Percentiles rank a stretch among this genome's conserved stretches.
These are phyloP conservation scores for Octodon degus DNA, from an alignment of 2,113 vertebrate species.

Conservation along the genomic window DNA sequence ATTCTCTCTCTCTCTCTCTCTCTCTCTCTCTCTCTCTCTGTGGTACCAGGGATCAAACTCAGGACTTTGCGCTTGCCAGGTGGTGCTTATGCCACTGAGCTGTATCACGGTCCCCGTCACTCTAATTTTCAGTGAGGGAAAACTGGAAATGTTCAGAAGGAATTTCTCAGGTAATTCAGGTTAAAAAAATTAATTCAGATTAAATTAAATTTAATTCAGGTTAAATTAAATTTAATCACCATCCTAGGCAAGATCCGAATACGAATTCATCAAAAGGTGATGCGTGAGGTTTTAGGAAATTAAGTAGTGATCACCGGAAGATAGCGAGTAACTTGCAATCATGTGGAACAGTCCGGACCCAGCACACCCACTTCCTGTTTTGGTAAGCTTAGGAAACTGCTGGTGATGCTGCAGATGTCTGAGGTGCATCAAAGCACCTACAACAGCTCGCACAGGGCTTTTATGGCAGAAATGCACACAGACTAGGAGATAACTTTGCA, in stretches of 20 bases:
- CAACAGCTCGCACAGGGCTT: not conserved
- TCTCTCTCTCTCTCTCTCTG: too few relatives aligned
- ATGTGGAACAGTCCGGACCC: not conserved
- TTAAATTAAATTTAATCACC: not conserved
- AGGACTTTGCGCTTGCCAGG: too few relatives aligned
- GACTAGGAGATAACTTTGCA: not conserved
- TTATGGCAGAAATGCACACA: not conserved
- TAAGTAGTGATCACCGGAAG: not conserved
- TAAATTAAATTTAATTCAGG: not conserved
- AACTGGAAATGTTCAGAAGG: not conserved
- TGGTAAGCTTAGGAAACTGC: not conserved
- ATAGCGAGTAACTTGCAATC: not conserved
- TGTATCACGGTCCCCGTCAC: too few relatives aligned
- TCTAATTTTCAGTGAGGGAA: not conserved
- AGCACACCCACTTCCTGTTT: constrained; percentile 60
- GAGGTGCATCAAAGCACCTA: not conserved
- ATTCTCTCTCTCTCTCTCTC: not conserved
- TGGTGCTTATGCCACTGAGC: too few relatives aligned
- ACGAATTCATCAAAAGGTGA: not conserved
- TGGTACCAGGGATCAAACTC: too few relatives aligned
- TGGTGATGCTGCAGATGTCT: not conserved
- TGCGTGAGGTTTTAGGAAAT: not conserved
- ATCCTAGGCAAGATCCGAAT: not conserved
- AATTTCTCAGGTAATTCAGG: not conserved
- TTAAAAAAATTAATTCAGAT: not conserved